A percentile compares a stretch with the other conserved stretches of the same genome.
phyloP scores from a whole-genome alignment of 2,113 vertebrate genomes.

The Megaleporinus macrocephalus region DNA sequence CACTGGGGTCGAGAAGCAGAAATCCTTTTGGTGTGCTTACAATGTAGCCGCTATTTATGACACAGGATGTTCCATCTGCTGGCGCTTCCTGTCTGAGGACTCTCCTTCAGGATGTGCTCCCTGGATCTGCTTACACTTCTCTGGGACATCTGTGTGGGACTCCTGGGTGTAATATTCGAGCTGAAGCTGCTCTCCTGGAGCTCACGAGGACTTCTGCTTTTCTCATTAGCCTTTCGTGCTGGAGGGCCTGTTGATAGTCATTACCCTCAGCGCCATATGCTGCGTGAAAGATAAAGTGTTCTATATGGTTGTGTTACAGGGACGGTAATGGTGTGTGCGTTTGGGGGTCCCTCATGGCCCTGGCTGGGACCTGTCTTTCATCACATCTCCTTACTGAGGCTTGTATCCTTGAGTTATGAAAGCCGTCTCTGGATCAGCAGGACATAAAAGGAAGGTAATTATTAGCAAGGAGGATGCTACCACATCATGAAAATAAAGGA shows the following conservation, averaged over 20 bases:
- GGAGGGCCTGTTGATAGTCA: slow-evolving; percentile 30
- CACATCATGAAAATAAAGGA: neutral
- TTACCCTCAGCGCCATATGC: slow-evolving; percentile 35
- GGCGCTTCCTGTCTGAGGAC: slow-evolving; percentile 63
- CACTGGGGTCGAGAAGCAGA: slow-evolving; percentile 45
- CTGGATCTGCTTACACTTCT: slow-evolving; percentile 62
- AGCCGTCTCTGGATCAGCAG: slow-evolving; percentile 14
- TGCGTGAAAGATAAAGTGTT: slow-evolving; percentile 1
- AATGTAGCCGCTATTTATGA: slow-evolving; percentile 72
- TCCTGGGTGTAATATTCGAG: slow-evolving; percentile 64
- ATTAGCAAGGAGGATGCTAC: slow-evolving; percentile 15
- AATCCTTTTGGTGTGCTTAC: slow-evolving; percentile 61
- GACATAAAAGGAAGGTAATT: neutral
- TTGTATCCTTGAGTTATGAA: neutral
- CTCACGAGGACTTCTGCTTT: slow-evolving; percentile 41
- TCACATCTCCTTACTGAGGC: neutral
- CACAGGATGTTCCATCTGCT: slow-evolving; percentile 73
- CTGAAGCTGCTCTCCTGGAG: slow-evolving; percentile 26
- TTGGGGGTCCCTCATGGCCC: slow-evolving; percentile 15
- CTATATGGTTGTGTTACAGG: slow-evolving; percentile 1
- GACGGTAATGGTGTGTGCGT: slow-evolving; percentile 34
- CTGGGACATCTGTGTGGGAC: slow-evolving; percentile 66
- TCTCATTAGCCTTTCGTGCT: slow-evolving; percentile 23
- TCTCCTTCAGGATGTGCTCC: slow-evolving; percentile 56
- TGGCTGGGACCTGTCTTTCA: slow-evolving; percentile 1